These are phyloP conservation scores for Beris morrisii DNA, from an alignment of 2,888 invertebrate genomes.

Conservation along the genomic window DNA sequence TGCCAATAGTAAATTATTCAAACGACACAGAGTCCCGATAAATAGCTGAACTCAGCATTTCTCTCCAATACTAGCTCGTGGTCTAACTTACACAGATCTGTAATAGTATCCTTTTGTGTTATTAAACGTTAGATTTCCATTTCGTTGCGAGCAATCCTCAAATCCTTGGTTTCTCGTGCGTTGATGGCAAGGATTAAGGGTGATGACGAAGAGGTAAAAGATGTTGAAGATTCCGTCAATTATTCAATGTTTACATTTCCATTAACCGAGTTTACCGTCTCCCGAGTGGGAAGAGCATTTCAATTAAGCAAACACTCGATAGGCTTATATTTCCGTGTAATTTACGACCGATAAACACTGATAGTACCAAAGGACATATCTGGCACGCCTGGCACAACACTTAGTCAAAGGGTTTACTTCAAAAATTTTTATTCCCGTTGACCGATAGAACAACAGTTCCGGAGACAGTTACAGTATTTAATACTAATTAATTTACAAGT, in stretches of 20 bases:
- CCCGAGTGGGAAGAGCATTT: conserved; percentile 28
- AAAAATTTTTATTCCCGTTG: too few species aligned
- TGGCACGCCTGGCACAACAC: too few species aligned
- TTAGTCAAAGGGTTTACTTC: neutral
- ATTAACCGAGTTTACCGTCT: conserved; percentile 32
- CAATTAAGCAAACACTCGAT: conserved; percentile 26
- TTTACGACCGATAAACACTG: neutral
- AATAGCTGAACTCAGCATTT: conserved; percentile 3
- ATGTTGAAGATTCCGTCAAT: conserved; percentile 25
- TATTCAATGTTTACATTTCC: conserved; percentile 38
- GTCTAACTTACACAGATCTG: conserved; percentile 18
- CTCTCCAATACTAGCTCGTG: neutral
- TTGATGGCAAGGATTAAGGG: neutral
- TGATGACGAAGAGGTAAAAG: neutral
- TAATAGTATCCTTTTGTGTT: conserved; percentile 35
- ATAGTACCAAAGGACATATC: neutral
- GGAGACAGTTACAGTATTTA: too few species aligned
- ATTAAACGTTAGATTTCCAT: conserved; percentile 36
- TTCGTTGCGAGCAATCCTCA: conserved; percentile 20
- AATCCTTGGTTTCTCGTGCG: conserved; percentile 3
- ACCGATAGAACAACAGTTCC: too few species aligned
- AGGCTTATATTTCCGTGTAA: conserved; percentile 4
- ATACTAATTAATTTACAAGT: neutral
- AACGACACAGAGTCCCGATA: conserved; percentile 17
- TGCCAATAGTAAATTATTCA: conserved; percentile 16